Evolutionary conservation across 1,140 invertebrate species (phyloP).

Genomic region (Drosophila triauraria): DNA sequence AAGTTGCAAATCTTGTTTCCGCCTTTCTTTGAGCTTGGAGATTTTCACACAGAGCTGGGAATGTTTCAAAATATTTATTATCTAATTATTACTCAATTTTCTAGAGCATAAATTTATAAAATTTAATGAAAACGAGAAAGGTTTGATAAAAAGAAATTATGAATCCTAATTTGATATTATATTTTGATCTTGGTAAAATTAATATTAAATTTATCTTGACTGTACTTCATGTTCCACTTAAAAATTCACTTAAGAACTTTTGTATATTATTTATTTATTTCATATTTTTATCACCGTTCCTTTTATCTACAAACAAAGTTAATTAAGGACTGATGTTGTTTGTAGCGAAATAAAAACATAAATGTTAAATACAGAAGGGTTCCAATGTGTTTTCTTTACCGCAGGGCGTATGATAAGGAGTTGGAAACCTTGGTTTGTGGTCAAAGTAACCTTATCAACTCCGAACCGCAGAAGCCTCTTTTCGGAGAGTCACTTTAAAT

Average conservation of each 20-base stretch:
- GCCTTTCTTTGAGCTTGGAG: neutral
- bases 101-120: neutral
- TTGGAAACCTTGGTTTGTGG: constrained; percentile 8
- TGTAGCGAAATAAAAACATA: neutral
- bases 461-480: constrained; percentile 1
- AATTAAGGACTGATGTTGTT: constrained; percentile 1
- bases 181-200: no score
- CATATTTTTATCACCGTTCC: neutral
- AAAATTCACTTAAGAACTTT: no score
- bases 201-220: no score
- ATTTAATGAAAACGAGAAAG: neutral
- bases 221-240: no score
- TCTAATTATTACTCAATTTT: no score
- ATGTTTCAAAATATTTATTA: neutral
- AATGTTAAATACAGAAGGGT: neutral
- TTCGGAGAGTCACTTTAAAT: neutral
- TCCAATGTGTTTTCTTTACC: constrained; percentile 3
- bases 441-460: constrained; percentile 5
- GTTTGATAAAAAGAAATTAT: no score
- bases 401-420: constrained; percentile 4
- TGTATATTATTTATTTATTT: no score
- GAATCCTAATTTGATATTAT: no score
- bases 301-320: neutral
- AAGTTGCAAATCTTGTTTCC: neutral
- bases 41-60: constrained; percentile 1